Evolutionary conservation across 1,140 invertebrate species (phyloP).

Genomic region (Caerostris extrusa): DNA sequence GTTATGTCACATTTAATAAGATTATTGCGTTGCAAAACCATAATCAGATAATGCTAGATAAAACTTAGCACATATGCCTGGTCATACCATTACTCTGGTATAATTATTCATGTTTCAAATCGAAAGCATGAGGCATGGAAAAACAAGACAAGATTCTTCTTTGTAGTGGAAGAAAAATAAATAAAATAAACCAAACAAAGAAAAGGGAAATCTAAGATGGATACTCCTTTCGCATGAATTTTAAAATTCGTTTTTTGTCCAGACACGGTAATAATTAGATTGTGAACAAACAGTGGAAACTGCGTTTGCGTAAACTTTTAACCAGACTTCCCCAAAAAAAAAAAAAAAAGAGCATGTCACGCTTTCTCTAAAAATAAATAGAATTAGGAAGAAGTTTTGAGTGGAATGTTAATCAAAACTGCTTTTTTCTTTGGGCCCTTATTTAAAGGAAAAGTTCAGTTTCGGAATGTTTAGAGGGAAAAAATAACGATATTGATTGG

Average conservation of each 20-base stretch:
- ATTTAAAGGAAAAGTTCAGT: background rate
- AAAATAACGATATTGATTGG: background rate
- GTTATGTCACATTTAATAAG: too few relatives aligned
- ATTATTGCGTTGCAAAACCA: too few relatives aligned
- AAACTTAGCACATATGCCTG: background rate
- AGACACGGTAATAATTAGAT: background rate
- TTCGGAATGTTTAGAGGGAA: background rate
- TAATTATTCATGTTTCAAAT: background rate
- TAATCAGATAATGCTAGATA: background rate
- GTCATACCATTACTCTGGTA: background rate
- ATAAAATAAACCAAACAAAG: background rate
- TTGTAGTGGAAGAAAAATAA: background rate
- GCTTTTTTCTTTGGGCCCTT: background rate
- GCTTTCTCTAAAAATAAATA: background rate
- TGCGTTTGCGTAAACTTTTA: background rate
- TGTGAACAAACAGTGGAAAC: background rate
- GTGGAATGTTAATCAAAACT: background rate
- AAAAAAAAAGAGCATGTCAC: slow-evolving; percentile 4
- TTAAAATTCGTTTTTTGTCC: background rate
- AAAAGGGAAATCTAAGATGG: background rate
- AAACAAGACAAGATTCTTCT: background rate
- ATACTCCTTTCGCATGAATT: background rate
- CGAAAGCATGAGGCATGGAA: background rate
- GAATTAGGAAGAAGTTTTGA: background rate
- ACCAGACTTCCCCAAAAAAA: too few relatives aligned